These are phyloP conservation scores for Nomada lathburiana DNA, from an alignment of 2,888 invertebrate species.

Conservation along the genomic window DNA sequence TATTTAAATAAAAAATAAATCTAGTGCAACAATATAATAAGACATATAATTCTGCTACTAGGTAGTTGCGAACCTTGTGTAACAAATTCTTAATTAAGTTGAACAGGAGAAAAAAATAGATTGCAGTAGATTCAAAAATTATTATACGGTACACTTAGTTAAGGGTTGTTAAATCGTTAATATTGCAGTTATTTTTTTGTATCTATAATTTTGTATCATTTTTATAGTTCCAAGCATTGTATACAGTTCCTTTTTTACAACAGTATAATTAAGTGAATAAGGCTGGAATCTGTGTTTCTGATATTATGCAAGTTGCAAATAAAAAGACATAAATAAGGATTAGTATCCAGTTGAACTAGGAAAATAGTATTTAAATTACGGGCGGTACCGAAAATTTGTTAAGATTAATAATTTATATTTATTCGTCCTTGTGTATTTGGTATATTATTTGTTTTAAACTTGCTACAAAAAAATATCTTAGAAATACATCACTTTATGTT, in stretches of 20 bases:
- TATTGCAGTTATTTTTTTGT: constrained; percentile 7
- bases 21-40: constrained; percentile 34
- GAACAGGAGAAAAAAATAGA: background rate
- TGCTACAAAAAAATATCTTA: background rate
- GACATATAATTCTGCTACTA: constrained; percentile 21
- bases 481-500: constrained; percentile 37
- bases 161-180: constrained; percentile 19
- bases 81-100: constrained; percentile 10
- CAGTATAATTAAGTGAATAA: constrained; percentile 1
- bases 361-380: constrained; percentile 9
- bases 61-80: constrained; percentile 15
- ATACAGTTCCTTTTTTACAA: constrained; percentile 25
- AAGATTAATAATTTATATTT: background rate
- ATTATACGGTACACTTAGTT: background rate
- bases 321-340: constrained; percentile 8
- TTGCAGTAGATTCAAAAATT: constrained; percentile 14
- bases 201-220: background rate
- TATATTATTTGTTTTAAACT: constrained; percentile 16
- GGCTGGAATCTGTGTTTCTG: constrained; percentile 5
- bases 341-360: constrained; percentile 4
- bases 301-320: constrained; percentile 4
- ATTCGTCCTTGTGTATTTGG: background rate
- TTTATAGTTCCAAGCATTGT: constrained; percentile 14
- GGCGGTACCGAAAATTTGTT: constrained; percentile 2
- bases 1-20: constrained; percentile 7